A percentile compares a stretch with the other conserved stretches of the same genome.
Evolutionary conservation across 2,888 invertebrate genomes (phyloP).

Genomic region (Zaprionus lineosus): DNA sequence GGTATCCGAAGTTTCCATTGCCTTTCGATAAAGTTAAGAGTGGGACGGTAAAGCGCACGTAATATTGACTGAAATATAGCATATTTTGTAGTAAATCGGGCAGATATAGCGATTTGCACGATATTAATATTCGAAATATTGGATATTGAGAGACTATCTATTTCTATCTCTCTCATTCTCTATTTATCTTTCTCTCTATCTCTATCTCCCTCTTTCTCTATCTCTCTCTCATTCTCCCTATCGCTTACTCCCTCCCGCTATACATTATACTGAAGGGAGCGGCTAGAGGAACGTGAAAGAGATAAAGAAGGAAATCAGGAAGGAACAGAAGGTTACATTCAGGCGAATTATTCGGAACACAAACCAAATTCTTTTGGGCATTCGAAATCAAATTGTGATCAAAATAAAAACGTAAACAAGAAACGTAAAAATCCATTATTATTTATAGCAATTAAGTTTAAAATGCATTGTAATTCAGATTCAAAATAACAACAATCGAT

Average conservation of each 20-base stretch:
- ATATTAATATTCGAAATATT: conserved; percentile 29
- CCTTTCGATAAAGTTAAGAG: conserved; percentile 26
- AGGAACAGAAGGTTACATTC: conserved; percentile 43
- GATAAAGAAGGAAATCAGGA: background rate
- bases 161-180: background rate
- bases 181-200: background rate
- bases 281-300: conserved; percentile 21
- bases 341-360: conserved; percentile 69
- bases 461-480: conserved; percentile 67
- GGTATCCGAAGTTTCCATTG: conserved; percentile 13
- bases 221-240: background rate
- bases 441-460: conserved; percentile 67
- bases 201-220: conserved; percentile 1
- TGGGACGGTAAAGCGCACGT: conserved; percentile 25
- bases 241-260: no score
- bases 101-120: conserved; percentile 52
- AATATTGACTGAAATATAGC: conserved; percentile 73
- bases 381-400: conserved; percentile 81
- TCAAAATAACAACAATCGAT: conserved; percentile 52
- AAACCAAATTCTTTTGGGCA: conserved; percentile 73
- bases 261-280: no score
- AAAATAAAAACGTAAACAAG: conserved; percentile 70
- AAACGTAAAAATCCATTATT: conserved; percentile 65
- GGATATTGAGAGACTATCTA: conserved; percentile 28
- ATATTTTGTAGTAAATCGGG: conserved; percentile 53